phyloP scores from a whole-genome alignment of 2,888 invertebrate genomes.

The Noctua fimbriata region DNA sequence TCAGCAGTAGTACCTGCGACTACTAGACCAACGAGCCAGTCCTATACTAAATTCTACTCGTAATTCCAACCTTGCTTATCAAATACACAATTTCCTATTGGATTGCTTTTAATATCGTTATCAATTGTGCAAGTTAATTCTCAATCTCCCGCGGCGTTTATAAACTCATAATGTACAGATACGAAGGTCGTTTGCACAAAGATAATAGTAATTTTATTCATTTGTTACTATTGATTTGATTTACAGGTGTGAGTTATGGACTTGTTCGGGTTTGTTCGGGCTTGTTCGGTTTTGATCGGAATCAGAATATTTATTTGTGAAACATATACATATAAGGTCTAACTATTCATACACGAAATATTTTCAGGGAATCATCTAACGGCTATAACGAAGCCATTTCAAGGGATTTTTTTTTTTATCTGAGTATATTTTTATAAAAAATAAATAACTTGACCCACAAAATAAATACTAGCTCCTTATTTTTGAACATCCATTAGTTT shows the following conservation, averaged over 20 bases:
- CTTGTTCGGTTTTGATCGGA: conserved; percentile 3
- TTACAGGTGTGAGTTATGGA: conserved; percentile 64
- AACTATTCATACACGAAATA: no score
- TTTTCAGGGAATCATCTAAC: no score
- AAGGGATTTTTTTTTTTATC: no score
- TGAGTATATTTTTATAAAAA: no score
- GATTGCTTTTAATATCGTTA: conserved; percentile 47
- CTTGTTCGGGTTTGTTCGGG: conserved; percentile 46
- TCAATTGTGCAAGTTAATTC: conserved; percentile 53
- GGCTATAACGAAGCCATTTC: no score
- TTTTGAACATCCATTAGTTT: no score
- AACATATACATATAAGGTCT: no score
- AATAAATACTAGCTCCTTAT: no score
- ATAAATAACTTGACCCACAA: no score
- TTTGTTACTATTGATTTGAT: conserved; percentile 57
- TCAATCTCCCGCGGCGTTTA: conserved; percentile 46
- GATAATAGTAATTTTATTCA: conserved; percentile 67
- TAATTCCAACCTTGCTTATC: conserved; percentile 37
- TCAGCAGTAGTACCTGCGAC: no score
- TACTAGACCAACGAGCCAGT: no score
- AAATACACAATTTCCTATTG: conserved; percentile 45
- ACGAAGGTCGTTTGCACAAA: conserved; percentile 74
- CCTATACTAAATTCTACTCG: not conserved
- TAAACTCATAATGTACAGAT: conserved; percentile 49
- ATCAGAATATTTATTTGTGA: no score